Evolutionary conservation across 2,113 vertebrate genomes (phyloP).

Genomic region (Ifrita kowaldi): DNA sequence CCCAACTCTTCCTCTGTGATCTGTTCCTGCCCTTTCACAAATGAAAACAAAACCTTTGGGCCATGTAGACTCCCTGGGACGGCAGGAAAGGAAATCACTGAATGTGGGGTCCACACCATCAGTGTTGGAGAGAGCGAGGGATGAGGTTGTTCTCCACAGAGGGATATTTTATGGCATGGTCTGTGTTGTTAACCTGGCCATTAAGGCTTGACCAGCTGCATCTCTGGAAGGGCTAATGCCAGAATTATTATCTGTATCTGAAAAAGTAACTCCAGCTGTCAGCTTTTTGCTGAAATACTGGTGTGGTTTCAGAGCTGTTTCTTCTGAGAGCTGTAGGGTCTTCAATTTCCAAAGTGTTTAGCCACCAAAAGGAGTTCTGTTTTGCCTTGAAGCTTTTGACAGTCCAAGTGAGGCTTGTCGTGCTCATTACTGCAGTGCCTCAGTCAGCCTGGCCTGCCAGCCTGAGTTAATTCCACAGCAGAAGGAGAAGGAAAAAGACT

Average conservation of each 20-base stretch:
- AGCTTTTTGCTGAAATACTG: background rate
- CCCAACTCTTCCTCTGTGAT: background rate
- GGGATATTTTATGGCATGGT: background rate
- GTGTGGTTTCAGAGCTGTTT: background rate
- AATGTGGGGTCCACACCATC: accelerated
- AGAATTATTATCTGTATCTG: background rate
- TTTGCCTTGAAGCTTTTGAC: background rate
- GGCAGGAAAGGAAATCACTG: background rate
- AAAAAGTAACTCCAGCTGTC: background rate
- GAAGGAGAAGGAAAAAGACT: background rate
- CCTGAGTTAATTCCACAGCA: background rate
- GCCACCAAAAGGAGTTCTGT: background rate
- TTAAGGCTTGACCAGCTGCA: background rate
- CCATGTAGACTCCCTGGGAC: background rate
- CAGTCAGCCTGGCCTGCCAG: background rate
- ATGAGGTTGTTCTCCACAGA: background rate
- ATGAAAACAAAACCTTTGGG: background rate
- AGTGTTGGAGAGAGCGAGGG: background rate
- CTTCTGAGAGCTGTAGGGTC: background rate
- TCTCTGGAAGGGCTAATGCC: background rate
- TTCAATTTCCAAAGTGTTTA: background rate
- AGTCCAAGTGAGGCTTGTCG: background rate
- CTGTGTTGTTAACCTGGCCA: background rate
- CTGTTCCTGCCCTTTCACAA: background rate
- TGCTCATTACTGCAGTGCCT: background rate